phyloP scores from a whole-genome alignment of 1,140 invertebrate genomes.

The Zaprionus ornatus region DNA sequence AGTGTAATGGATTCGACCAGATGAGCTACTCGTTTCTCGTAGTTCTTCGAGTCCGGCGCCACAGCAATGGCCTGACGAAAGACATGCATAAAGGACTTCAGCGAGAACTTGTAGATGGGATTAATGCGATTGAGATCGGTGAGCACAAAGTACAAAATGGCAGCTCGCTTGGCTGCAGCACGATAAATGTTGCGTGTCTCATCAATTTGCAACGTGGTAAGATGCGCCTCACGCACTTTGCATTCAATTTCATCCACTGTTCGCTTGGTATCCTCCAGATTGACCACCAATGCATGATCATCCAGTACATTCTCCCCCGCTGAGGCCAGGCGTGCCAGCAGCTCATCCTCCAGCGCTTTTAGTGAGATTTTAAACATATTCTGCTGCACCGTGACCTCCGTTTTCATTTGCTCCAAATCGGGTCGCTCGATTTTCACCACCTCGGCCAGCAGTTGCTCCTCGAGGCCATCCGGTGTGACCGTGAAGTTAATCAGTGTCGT shows the following conservation, averaged over 20 bases:
- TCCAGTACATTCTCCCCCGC: conserved; percentile 96
- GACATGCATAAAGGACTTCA: conserved; percentile 97
- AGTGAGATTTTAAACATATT: conserved; percentile 97
- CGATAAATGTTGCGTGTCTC: conserved; percentile 95
- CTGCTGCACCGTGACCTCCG: conserved; percentile 94
- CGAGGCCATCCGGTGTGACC: conserved; percentile 95
- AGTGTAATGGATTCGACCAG: conserved; percentile 95
- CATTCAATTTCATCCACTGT: conserved; percentile 95
- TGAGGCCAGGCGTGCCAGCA: conserved; percentile 93
- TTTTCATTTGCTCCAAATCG: conserved; percentile 92
- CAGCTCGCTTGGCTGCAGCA: conserved; percentile 93
- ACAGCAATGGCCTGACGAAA: conserved; percentile 94
- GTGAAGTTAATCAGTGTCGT: conserved; percentile 98
- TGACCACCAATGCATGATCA: conserved; percentile 94
- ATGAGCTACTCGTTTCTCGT: conserved; percentile 90
- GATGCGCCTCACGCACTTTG: conserved; percentile 93
- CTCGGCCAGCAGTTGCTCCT: conserved; percentile 97
- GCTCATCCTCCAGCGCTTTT: conserved; percentile 95
- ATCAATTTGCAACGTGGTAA: conserved; percentile 95
- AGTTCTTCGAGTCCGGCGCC: conserved; percentile 87
- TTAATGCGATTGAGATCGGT: conserved; percentile 97
- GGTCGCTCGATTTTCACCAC: conserved; percentile 97
- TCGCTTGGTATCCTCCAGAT: conserved; percentile 97
- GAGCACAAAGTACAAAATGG: conserved; percentile 96
- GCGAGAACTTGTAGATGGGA: conserved; percentile 97